phyloP scores from a whole-genome alignment of 2,888 invertebrate genomes.

The Brachyptera putata region DNA sequence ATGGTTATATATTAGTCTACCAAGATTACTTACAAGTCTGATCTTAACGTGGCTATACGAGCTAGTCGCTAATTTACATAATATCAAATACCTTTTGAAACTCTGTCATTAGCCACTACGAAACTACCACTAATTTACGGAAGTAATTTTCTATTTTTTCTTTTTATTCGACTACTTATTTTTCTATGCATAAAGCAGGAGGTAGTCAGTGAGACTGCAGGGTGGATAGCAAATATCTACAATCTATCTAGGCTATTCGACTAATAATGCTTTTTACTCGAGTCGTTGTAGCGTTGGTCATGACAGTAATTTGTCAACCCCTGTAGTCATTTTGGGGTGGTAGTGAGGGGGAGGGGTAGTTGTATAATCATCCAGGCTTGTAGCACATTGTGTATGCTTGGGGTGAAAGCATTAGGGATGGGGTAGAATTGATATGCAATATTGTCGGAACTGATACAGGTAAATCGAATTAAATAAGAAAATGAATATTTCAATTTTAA shows the following conservation, averaged over 20 bases:
- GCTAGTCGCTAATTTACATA: constrained; percentile 12
- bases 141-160: constrained; percentile 10
- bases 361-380: too few species aligned
- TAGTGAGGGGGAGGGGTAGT: background rate
- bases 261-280: constrained; percentile 19
- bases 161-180: background rate
- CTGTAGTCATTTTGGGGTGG: background rate
- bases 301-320: constrained; percentile 21
- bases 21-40: too few species aligned
- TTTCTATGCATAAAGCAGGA: background rate
- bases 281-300: background rate
- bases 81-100: constrained; percentile 17
- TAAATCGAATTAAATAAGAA: too few species aligned
- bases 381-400: background rate
- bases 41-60: too few species aligned
- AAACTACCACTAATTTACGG: constrained; percentile 19
- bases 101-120: constrained; percentile 17
- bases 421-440: too few species aligned
- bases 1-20: too few species aligned
- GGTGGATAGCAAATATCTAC: background rate
- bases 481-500: too few species aligned
- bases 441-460: too few species aligned
- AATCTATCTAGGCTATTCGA: background rate
- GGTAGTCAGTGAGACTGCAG: background rate
- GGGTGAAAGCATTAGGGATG: too few species aligned